These are phyloP conservation scores for Thaumetopoea pityocampa DNA, from an alignment of 1,140 invertebrate species.

Conservation along the genomic window DNA sequence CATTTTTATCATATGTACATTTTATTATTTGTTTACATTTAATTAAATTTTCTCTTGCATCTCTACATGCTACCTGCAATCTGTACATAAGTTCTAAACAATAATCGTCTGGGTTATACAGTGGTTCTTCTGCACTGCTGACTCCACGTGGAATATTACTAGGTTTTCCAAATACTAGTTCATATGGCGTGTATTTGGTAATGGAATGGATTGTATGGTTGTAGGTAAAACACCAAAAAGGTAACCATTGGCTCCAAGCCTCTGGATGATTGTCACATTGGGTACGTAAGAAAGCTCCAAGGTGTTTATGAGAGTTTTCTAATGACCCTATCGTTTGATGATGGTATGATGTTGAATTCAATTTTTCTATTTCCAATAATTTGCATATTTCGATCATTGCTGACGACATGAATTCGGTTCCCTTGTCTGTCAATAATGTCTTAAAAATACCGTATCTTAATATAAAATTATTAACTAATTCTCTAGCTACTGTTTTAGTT, in stretches of 20 bases:
- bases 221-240: constrained; percentile 18
- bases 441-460: constrained; percentile 14
- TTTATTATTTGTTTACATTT: constrained; percentile 8
- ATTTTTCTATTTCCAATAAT: neutral
- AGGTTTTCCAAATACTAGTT: constrained; percentile 8
- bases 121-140: constrained; percentile 7
- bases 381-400: constrained; percentile 20
- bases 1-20: constrained; percentile 10
- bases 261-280: constrained; percentile 13
- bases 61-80: constrained; percentile 10
- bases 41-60: constrained; percentile 13
- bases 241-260: constrained; percentile 10
- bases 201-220: neutral
- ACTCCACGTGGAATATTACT: neutral
- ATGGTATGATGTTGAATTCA: constrained; percentile 16
- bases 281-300: constrained; percentile 14
- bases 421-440: constrained; percentile 9
- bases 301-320: constrained; percentile 21
- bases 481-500: constrained; percentile 13
- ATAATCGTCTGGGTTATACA: constrained; percentile 17
- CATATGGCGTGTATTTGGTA: constrained; percentile 1
- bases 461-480: constrained; percentile 28
- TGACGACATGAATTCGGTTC: constrained; percentile 18
- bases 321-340: constrained; percentile 20
- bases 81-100: constrained; percentile 14